Evolutionary conservation across 2,888 invertebrate genomes (phyloP).

Genomic region (Harpagoxenus sublaevis): DNA sequence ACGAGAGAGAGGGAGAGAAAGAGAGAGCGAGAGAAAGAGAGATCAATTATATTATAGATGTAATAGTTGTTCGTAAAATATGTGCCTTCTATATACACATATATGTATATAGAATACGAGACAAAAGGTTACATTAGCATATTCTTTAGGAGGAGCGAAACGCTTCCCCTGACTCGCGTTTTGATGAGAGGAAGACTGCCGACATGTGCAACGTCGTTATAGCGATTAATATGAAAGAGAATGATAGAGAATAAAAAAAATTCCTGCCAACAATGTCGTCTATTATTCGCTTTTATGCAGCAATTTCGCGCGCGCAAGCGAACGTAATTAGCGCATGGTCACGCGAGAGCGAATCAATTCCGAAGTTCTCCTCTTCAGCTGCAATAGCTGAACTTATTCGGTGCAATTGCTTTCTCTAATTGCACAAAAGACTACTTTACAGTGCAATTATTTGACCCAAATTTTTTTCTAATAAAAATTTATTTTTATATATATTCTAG

Average conservation of each 20-base stretch:
- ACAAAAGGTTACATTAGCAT: slow-evolving; percentile 43
- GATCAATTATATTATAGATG: slow-evolving; percentile 58
- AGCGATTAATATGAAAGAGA: slow-evolving; percentile 54
- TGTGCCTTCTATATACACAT: slow-evolving; percentile 77
- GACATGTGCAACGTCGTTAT: slow-evolving; percentile 66
- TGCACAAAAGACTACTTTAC: neutral
- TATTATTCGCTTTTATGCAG: slow-evolving; percentile 19
- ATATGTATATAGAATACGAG: slow-evolving; percentile 23
- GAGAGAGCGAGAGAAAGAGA: slow-evolving; percentile 25
- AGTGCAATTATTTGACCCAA: neutral
- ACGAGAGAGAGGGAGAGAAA: slow-evolving; percentile 48
- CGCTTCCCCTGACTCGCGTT: slow-evolving; percentile 70
- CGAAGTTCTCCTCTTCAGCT: neutral
- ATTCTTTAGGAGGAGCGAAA: slow-evolving; percentile 58
- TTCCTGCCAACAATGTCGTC: slow-evolving; percentile 58
- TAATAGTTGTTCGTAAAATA: slow-evolving; percentile 74
- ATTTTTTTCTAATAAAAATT: neutral
- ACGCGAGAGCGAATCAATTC: slow-evolving; percentile 20
- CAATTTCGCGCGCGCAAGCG: neutral
- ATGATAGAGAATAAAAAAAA: slow-evolving; percentile 65
- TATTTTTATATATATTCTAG: neutral
- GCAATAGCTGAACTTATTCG: neutral
- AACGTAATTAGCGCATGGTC: slow-evolving; percentile 27
- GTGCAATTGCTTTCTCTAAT: neutral
- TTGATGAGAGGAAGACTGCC: slow-evolving; percentile 80